Conservation (phyloP, 2,888 invertebrate genomes). For the Tachina fera region DNA sequence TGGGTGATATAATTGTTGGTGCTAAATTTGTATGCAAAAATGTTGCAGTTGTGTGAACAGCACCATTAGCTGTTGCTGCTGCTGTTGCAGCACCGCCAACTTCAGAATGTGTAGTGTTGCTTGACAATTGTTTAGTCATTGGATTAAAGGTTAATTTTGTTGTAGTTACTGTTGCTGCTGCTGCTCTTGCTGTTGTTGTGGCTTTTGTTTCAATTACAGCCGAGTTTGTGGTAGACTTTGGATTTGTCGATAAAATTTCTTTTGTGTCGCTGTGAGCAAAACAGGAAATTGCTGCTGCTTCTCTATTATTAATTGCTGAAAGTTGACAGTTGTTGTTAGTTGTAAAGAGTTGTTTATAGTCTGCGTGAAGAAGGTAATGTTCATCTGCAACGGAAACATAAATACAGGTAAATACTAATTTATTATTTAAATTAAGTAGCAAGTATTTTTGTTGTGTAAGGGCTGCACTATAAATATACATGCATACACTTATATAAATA, state of each 20-base stretch:
- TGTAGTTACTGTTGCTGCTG: not conserved
- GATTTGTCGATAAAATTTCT: slow-evolving; percentile 68
- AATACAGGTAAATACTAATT: slow-evolving; percentile 27
- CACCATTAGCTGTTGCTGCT: slow-evolving; percentile 31
- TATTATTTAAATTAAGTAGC: not conserved
- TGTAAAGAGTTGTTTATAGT: slow-evolving; percentile 70
- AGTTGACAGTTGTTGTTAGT: slow-evolving; percentile 76
- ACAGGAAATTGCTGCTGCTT: slow-evolving; percentile 57
- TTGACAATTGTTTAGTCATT: slow-evolving; percentile 71
- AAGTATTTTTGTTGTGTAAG: not conserved
- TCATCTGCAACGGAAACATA: slow-evolving; percentile 75
- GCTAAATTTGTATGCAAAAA: slow-evolving; percentile 63
- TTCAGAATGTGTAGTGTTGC: slow-evolving; percentile 58
- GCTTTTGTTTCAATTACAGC: slow-evolving; percentile 74
- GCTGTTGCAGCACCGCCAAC: slow-evolving; percentile 34
- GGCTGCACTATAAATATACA: not conserved
- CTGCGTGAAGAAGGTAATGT: slow-evolving; percentile 71
- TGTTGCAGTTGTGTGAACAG: slow-evolving; percentile 8
- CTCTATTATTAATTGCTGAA: slow-evolving; percentile 55
- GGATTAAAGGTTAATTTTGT: slow-evolving; percentile 55
- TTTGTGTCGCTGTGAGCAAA: not conserved
- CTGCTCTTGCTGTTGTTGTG: slow-evolving; percentile 9
- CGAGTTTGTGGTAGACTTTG: slow-evolving; percentile 74
- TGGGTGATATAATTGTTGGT: slow-evolving; percentile 63
- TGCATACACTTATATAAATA: too few species aligned